Conservation (phyloP, 1,140 invertebrate species). For the Triops longicaudatus region DNA sequence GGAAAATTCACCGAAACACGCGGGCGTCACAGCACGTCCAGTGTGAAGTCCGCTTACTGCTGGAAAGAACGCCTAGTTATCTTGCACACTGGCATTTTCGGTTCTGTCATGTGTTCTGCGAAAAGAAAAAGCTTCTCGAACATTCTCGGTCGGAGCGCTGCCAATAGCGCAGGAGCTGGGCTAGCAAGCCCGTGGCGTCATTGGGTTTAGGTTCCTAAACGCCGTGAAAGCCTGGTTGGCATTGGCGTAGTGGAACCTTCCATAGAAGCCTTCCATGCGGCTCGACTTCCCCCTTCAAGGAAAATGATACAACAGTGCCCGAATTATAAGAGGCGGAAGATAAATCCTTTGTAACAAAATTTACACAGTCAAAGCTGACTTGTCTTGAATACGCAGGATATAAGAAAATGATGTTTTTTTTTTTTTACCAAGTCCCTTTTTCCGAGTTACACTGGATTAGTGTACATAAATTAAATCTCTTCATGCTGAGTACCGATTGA, state of each 20-base stretch:
- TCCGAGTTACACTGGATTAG: no score
- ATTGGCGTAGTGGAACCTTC: background rate
- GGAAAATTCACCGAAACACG: background rate
- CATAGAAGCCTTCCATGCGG: background rate
- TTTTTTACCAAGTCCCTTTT: no score
- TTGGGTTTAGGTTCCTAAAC: background rate
- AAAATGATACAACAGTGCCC: background rate
- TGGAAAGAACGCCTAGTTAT: background rate
- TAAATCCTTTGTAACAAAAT: no score
- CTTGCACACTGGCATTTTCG: background rate
- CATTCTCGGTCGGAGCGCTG: background rate
- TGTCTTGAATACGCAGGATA: no score
- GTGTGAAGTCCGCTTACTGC: conserved; percentile 5
- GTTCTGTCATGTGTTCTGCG: background rate
- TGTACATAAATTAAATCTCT: no score
- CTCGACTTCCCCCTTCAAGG: background rate
- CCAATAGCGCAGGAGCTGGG: background rate
- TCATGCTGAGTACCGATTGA: no score
- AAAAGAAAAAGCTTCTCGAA: background rate
- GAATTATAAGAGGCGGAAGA: no score
- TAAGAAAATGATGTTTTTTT: no score
- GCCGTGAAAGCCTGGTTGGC: background rate
- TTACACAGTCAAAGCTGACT: no score
- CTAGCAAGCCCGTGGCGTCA: background rate
- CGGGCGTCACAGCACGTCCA: background rate